These are phyloP conservation scores for Diacarnus erythraeanus DNA, from an alignment of 37 sponge, comb jelly and placozoan genomes.

Conservation along the genomic window DNA sequence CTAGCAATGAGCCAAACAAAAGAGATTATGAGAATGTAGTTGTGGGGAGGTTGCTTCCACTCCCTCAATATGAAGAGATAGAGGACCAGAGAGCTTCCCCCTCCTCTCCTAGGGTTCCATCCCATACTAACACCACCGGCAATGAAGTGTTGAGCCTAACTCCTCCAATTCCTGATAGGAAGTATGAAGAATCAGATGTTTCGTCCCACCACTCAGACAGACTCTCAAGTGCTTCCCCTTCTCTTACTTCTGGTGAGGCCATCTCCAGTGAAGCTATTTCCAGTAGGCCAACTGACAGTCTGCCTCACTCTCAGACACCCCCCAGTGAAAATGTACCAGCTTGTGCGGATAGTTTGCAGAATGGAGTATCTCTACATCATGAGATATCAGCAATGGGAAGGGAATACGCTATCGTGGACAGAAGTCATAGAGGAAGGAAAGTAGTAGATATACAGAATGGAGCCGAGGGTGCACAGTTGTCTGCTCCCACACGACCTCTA, in stretches of 20 bases:
- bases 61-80: not conserved
- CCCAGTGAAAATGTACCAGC: not conserved
- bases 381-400: not conserved
- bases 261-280: not conserved
- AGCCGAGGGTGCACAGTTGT: not conserved
- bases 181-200: slow-evolving; percentile 9
- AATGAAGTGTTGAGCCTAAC: not conserved
- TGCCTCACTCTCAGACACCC: not conserved
- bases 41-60: not conserved
- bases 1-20: not conserved
- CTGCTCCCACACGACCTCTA: slow-evolving; percentile 5
- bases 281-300: not conserved
- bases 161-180: slow-evolving; percentile 13
- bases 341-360: not conserved
- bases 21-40: slow-evolving; percentile 1
- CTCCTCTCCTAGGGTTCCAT: not conserved
- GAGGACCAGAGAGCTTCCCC: not conserved
- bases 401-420: not conserved
- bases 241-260: not conserved
- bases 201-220: no score
- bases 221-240: no score
- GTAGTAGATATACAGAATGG: not conserved
- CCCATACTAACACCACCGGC: not conserved
- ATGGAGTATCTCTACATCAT: not conserved
- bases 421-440: not conserved